A percentile compares a stretch with the other conserved stretches of the same genome.
These are phyloP conservation scores for Gisinianus flammeolus DNA, from an alignment of 2,888 invertebrate genomes.

Conservation along the genomic window DNA sequence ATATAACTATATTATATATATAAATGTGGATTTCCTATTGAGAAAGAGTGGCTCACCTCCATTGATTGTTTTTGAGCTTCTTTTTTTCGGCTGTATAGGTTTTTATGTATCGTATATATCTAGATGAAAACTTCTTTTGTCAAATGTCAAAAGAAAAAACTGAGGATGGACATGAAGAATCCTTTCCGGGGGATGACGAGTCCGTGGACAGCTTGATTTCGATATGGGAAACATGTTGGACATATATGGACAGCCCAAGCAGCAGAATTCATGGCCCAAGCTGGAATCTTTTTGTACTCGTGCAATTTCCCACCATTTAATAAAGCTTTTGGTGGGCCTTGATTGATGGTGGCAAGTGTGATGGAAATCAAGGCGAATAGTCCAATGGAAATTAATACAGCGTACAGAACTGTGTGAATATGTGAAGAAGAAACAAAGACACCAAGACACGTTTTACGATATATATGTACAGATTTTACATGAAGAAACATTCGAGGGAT, in stretches of 20 bases:
- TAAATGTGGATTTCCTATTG: too few relatives aligned
- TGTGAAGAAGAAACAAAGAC: too few relatives aligned
- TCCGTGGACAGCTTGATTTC: background rate
- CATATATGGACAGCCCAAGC: conserved; percentile 20
- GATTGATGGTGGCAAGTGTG: background rate
- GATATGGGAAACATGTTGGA: background rate
- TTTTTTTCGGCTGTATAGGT: too few relatives aligned
- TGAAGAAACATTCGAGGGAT: too few relatives aligned
- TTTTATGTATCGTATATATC: too few relatives aligned
- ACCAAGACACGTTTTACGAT: too few relatives aligned
- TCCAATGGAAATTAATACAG: background rate
- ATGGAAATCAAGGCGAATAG: background rate
- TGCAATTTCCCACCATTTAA: conserved; percentile 5
- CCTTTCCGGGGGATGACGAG: background rate
- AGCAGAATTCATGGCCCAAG: background rate
- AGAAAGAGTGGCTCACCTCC: too few relatives aligned
- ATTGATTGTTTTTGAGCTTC: too few relatives aligned
- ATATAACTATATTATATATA: too few relatives aligned
- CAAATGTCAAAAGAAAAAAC: too few relatives aligned
- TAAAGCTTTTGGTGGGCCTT: conserved; percentile 6
- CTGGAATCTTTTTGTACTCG: background rate
- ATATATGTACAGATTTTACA: too few relatives aligned
- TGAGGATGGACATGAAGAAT: background rate
- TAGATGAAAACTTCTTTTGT: too few relatives aligned
- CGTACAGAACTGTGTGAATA: background rate